Base-by-base conservation (phyloP, 2,797 vertebrate species). In the Falco rusticolus region DNA sequence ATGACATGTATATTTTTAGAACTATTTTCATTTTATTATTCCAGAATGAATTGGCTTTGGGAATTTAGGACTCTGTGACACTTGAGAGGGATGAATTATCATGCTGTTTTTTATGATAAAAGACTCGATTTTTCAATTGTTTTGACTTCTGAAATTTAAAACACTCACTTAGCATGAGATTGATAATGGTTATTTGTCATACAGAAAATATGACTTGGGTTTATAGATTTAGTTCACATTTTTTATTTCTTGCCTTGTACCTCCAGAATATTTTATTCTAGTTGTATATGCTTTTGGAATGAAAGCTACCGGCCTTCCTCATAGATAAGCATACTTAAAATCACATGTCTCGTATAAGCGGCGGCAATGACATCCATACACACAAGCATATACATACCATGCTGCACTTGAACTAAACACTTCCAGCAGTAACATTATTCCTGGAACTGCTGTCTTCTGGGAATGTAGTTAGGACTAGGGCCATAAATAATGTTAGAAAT, bases 71-170 rank as follows among this genome's bases (percentile, higher is more conserved):
- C n/a, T 24, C 47, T 91, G 37, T 90, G 87, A 90, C 75, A 85
- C 69, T 87, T 87, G 77, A 96, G 68, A 97, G 60, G 81, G 41
- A 96, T 95, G 84, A 96, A 95, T 89, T 95, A 13, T 86, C 47
- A 13, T 71, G 63, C 59, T 94, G 84, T 89, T 24, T 54, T 96
- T 89, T 95, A 71, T 89, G 78, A 96, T 96, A 94, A 97, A 95
- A 72, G 37, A 97, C 96, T 96, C 84, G 57, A 77, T 96, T 97
- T 97, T 95, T 96, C 96, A 97, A 53, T 92, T 97, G 86, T 97
- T 98, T 97, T 96, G 88, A 97, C 94, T 97, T 96, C 43, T 95
- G 83, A 97, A 96, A 97, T 94, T 97, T 97, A 97, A 96, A 98
- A 96, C 41, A 93, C 51, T 77, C 80, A 94, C 69, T 97, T 97